Evolutionary conservation across 2,888 invertebrate species (phyloP).

Genomic region (Patella caerulea): DNA sequence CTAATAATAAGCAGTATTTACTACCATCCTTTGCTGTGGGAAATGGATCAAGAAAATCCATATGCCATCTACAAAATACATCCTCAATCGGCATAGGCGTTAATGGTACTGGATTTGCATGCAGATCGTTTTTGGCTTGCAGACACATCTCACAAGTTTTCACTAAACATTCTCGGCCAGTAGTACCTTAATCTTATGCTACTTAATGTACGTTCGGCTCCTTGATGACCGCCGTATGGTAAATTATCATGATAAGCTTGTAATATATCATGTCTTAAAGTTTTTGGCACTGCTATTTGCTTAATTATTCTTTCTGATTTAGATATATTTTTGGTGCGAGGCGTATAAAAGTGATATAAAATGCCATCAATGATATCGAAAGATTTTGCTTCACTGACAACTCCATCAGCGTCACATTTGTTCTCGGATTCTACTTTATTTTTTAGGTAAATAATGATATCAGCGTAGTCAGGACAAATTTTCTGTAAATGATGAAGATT

Average conservation of each 20-base stretch:
- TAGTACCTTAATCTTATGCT: constrained; percentile 27
- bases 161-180: constrained; percentile 30
- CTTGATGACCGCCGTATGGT: constrained; percentile 24
- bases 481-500: constrained; percentile 15
- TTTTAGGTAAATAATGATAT: background rate
- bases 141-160: constrained; percentile 31
- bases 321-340: constrained; percentile 14
- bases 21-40: too few relatives aligned
- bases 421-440: background rate
- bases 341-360: constrained; percentile 19
- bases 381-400: background rate
- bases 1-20: constrained; percentile 14
- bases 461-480: constrained; percentile 14
- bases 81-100: constrained; percentile 34
- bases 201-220: constrained; percentile 17
- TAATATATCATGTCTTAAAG: constrained; percentile 28
- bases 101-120: constrained; percentile 29
- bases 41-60: too few relatives aligned
- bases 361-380: constrained; percentile 8
- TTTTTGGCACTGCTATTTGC: constrained; percentile 21
- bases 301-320: constrained; percentile 9
- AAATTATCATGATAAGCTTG: constrained; percentile 23
- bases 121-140: constrained; percentile 18
- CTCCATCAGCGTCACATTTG: background rate
- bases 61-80: too few relatives aligned